Percentiles rank a stretch among this genome's conserved stretches.
phyloP scores from a whole-genome alignment of 1,140 invertebrate species.

The Drosophila obscura region DNA sequence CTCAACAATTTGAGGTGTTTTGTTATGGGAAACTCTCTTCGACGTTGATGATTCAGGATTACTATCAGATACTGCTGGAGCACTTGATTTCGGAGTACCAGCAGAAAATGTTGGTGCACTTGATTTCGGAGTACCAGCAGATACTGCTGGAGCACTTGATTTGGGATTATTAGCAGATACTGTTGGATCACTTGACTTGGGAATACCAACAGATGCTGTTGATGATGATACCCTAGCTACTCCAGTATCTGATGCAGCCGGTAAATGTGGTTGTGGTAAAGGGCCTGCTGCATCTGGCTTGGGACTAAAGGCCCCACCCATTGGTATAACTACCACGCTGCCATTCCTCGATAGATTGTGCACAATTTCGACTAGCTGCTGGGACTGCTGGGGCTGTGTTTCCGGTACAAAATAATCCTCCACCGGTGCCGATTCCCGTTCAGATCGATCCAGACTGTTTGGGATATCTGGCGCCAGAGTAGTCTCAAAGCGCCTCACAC shows the following conservation, averaged over 20 bases:
- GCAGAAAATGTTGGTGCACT: too few species aligned
- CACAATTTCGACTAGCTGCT: slow-evolving; percentile 19
- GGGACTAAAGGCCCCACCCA: background rate
- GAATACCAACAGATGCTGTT: too few species aligned
- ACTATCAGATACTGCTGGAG: too few species aligned
- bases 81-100: too few species aligned
- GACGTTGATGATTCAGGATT: background rate
- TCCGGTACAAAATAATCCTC: slow-evolving; percentile 57
- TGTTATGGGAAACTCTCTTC: slow-evolving; percentile 27
- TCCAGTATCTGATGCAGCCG: too few species aligned
- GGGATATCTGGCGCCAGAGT: slow-evolving; percentile 26
- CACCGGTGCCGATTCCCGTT: slow-evolving; percentile 3
- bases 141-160: too few species aligned
- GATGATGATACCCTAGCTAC: too few species aligned
- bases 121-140: too few species aligned
- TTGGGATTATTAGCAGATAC: too few species aligned
- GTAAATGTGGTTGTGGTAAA: too few species aligned
- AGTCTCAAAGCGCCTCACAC: slow-evolving; percentile 2
- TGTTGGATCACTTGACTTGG: too few species aligned
- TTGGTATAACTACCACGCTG: background rate
- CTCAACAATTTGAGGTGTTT: slow-evolving; percentile 11
- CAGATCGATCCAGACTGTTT: background rate
- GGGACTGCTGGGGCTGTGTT: slow-evolving; percentile 40
- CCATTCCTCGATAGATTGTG: slow-evolving; percentile 36
- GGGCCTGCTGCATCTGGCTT: background rate